Percentiles rank a stretch among this genome's conserved stretches.
Conservation (phyloP, 1,140 invertebrate genomes). For the Trialeurodes vaporariorum region DNA sequence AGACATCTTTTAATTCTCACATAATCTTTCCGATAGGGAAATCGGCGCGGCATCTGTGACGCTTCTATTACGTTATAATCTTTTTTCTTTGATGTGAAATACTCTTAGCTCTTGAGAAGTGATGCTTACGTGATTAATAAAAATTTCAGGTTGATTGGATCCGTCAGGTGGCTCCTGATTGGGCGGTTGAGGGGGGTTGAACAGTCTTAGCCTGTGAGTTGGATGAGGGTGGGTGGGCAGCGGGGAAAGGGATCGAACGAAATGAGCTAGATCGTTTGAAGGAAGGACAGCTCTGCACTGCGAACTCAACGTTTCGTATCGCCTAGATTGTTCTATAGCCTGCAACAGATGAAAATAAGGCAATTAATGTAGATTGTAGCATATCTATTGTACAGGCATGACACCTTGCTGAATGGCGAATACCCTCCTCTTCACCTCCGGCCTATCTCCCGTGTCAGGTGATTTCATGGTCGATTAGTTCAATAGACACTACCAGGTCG, state of each 20-base stretch:
- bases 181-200: constrained; percentile 51
- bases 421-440: no score
- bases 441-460: no score
- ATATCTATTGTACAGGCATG: no score
- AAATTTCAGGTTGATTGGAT: background rate
- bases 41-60: no score
- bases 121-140: constrained; percentile 23
- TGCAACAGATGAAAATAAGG: constrained; percentile 31
- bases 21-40: no score
- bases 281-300: constrained; percentile 58
- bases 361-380: no score
- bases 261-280: constrained; percentile 54
- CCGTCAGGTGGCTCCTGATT: constrained; percentile 2
- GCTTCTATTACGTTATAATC: no score
- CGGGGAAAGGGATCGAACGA: constrained; percentile 46
- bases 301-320: constrained; percentile 58
- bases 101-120: constrained; percentile 25
- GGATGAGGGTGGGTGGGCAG: constrained; percentile 45
- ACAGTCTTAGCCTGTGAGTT: constrained; percentile 44
- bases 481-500: no score
- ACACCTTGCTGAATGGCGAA: no score
- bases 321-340: constrained; percentile 58
- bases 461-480: no score
- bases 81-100: background rate
- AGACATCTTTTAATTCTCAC: no score